Base-by-base conservation (phyloP, 2,888 invertebrate species). In the Odontothrips loti region DNA sequence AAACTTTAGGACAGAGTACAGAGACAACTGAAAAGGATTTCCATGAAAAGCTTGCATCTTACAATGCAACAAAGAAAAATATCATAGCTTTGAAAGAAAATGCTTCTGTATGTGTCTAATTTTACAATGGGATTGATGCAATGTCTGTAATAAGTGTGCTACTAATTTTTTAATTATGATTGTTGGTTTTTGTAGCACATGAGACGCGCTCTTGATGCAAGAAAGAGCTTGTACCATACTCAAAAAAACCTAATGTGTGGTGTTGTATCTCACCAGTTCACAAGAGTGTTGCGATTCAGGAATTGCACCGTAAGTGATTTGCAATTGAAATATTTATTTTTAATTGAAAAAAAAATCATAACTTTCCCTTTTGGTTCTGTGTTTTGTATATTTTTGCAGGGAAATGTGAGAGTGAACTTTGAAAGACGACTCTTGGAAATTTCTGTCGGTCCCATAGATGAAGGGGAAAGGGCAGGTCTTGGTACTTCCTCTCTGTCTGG, bases 401-500 rank as follows among this genome's bases (percentile, higher is more conserved):
- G 84, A 82, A 87, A 87, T 34, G 48, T 86, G 4, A 6, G 83
- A 17, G 90, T 93, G 79, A 87, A 90, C 84, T 88, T 90, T 84
- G 83, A 84, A 11, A 86, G 87, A 2, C 87, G 88, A 81, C 87
- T 87, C 51, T 86, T 92, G 20, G 88, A 89, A 34, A 86, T 92
- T 80, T 87, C 89, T 79, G 90, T 92, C 0, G 88, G 88, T 81
- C 90, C 91, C 0, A 89, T 89, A 81, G 90, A 90, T 82, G 89
- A 89, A 47, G 85, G 87, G 1, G 88, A 88, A 82, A 85, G 85
- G 80, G 87, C 85, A 79, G 87, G 88, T 9, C 27, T 82, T 43
- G 90, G 89, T 83, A 89, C 93, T 0, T 89, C 91, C 80, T 92
- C 95, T 83, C 90, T 99, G 83, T 98, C 97, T 0, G 99, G 99